Evolutionary conservation across 2,888 invertebrate genomes (phyloP).

Genomic region (Protophormia terraenovae): DNA sequence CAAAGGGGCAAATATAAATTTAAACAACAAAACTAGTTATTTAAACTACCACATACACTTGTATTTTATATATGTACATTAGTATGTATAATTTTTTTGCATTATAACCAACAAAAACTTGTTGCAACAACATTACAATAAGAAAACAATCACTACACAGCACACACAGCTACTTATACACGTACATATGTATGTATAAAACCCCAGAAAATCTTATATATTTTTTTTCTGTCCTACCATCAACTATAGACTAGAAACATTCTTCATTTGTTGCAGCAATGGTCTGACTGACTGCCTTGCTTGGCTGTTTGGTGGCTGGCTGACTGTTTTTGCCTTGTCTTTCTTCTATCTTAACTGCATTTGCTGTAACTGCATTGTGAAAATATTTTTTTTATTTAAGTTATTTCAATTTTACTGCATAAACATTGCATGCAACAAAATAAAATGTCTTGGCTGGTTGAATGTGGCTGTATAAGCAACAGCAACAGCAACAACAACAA

Average conservation of each 20-base stretch:
- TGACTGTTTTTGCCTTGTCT: not conserved
- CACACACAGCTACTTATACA: not conserved
- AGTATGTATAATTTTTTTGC: conserved; percentile 7
- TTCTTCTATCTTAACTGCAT: conserved; percentile 23
- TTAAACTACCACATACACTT: conserved; percentile 9
- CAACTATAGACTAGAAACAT: conserved; percentile 44
- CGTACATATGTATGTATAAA: not conserved
- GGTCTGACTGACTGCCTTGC: conserved; percentile 8
- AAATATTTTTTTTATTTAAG: not conserved
- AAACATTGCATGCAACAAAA: conserved; percentile 25
- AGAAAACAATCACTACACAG: conserved; percentile 22
- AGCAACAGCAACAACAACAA: conserved; percentile 38
- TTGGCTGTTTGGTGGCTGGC: conserved; percentile 7
- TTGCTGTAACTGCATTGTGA: conserved; percentile 20
- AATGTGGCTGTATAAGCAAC: conserved; percentile 1
- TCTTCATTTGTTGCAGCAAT: not conserved
- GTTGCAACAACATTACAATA: conserved; percentile 38
- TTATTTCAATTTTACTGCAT: conserved; percentile 10
- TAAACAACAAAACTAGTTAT: conserved; percentile 58
- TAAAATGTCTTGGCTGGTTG: conserved; percentile 33
- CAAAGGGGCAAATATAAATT: conserved; percentile 28
- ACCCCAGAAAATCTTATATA: conserved; percentile 9
- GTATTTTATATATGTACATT: not conserved
- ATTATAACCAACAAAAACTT: conserved; percentile 48
- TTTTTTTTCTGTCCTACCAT: not conserved